These are phyloP conservation scores for Elysia chlorotica DNA, from an alignment of 1,140 invertebrate genomes.

Conservation along the genomic window DNA sequence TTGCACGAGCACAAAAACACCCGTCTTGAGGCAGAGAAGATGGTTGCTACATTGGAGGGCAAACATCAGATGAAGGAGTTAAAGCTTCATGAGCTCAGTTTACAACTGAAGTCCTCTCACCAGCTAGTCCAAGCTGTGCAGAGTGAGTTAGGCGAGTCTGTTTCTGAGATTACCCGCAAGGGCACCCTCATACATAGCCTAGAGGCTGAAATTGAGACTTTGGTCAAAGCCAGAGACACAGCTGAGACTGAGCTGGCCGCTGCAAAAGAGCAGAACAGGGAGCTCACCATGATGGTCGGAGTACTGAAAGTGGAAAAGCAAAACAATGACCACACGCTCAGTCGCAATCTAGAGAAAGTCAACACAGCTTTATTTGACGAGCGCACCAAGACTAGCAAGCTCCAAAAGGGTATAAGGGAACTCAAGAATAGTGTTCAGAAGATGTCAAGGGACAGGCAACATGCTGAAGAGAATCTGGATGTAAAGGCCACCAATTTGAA, in stretches of 20 bases:
- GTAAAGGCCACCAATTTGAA: constrained; percentile 2
- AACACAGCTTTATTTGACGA: constrained; percentile 32
- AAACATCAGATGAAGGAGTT: constrained; percentile 13
- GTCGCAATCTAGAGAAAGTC: constrained; percentile 25
- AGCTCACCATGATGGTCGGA: constrained; percentile 31
- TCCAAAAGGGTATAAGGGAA: constrained; percentile 28
- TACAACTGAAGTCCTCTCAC: constrained; percentile 27
- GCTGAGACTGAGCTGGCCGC: constrained; percentile 30
- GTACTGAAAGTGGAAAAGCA: constrained; percentile 30
- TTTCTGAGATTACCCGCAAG: constrained; percentile 29
- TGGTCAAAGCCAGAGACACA: constrained; percentile 29
- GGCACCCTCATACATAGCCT: constrained; percentile 19
- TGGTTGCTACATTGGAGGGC: constrained; percentile 11
- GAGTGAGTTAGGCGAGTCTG: constrained; percentile 28
- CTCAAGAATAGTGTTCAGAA: constrained; percentile 33
- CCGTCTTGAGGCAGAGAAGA: constrained; percentile 4
- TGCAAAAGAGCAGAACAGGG: constrained; percentile 25
- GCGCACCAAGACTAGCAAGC: constrained; percentile 26
- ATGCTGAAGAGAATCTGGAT: constrained; percentile 19
- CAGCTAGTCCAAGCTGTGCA: constrained; percentile 29
- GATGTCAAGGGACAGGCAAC: constrained; percentile 21
- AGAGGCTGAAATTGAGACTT: constrained; percentile 17
- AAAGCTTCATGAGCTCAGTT: constrained; percentile 17
- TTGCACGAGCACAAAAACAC: constrained; percentile 18
- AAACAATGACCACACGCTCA: constrained; percentile 33